Conservation (phyloP, 2,113 vertebrate species). For the Pachyramphus minor region DNA sequence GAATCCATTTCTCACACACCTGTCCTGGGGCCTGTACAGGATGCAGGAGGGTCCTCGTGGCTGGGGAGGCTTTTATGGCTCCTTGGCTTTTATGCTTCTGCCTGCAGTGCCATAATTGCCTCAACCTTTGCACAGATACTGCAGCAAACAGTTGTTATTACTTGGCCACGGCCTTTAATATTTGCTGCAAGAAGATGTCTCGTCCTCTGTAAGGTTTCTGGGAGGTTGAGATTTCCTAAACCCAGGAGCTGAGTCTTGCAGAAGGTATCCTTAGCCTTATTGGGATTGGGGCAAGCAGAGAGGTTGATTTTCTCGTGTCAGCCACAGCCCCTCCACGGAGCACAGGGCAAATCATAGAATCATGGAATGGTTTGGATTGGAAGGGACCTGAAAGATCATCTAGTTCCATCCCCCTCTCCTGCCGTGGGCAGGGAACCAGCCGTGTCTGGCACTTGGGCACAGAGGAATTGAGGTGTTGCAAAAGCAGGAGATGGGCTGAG, state of each 20-base stretch:
- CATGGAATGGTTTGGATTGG: background rate
- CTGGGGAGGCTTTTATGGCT: background rate
- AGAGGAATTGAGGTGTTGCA: background rate
- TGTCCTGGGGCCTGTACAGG: rapidly evolving
- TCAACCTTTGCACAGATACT: background rate
- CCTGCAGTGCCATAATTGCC: background rate
- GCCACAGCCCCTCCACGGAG: background rate
- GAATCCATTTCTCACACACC: background rate
- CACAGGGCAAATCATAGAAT: background rate
- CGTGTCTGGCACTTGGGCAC: conserved; percentile 23
- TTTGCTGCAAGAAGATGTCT: background rate
- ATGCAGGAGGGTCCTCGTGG: background rate
- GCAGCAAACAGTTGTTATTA: background rate
- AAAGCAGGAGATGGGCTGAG: background rate
- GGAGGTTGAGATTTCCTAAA: background rate
- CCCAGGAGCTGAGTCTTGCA: background rate
- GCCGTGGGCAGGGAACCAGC: background rate
- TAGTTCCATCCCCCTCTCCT: background rate
- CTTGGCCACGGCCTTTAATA: background rate
- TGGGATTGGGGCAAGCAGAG: rapidly evolving
- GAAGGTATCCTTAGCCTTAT: background rate
- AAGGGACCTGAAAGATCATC: background rate
- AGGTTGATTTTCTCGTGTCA: background rate
- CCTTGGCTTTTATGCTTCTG: background rate
- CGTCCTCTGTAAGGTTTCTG: background rate